phyloP scores from a whole-genome alignment of 2,113 vertebrate species.

The Trachemys scripta region DNA sequence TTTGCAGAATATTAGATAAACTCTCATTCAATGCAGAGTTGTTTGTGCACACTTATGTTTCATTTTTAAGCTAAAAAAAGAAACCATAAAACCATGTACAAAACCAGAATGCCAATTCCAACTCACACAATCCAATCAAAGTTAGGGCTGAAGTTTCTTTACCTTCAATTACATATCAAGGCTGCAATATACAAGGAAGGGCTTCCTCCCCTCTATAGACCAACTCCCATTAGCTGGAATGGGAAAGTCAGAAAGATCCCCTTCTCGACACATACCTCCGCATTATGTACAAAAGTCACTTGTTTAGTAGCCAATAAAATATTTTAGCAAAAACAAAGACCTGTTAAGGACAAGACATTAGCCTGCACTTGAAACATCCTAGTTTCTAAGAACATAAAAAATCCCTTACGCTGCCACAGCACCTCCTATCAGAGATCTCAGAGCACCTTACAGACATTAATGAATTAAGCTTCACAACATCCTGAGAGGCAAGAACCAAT shows the following conservation, averaged over 20 bases:
- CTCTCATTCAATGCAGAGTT: neutral
- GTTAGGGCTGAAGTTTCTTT: neutral
- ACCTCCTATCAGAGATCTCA: neutral
- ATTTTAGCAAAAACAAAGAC: neutral
- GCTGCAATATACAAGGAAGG: neutral
- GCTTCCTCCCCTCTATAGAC: neutral
- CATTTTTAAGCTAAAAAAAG: neutral
- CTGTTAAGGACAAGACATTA: conserved; percentile 6
- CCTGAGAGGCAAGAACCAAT: neutral
- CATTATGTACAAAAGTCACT: neutral
- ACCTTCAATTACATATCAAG: neutral
- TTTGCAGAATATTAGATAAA: fast-evolving
- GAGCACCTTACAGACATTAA: neutral
- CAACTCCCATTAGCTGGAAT: neutral
- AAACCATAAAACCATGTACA: neutral
- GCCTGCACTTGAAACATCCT: neutral
- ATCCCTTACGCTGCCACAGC: neutral
- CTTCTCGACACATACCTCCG: neutral
- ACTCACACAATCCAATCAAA: neutral
- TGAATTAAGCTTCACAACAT: neutral
- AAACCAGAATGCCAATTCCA: neutral
- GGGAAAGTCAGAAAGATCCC: neutral
- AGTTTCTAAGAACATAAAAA: neutral
- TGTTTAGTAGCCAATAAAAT: neutral
- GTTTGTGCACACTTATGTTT: fast-evolving